Evolutionary conservation across 2,113 vertebrate genomes (phyloP), one percentile per base, ranked within the genome.

Genomic region (Canis aureus): DNA sequence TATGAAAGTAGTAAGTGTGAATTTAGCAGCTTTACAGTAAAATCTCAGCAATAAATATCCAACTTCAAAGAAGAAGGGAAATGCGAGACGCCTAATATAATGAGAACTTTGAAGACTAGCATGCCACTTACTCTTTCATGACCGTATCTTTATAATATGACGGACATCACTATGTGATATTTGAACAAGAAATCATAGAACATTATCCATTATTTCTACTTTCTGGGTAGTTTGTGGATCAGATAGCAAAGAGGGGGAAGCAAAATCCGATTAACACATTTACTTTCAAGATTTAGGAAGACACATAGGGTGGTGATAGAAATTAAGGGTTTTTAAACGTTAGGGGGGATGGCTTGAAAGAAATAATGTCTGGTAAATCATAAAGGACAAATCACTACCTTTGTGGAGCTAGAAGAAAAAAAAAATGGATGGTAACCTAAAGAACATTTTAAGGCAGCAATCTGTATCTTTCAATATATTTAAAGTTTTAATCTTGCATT

Each of bases 401-500:
- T 15, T 80, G 57, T 95, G 89, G 81, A 81, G 5, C 69, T 73
- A 17, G n/a, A 87, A 80, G 79, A 3, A 23, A 23, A 19, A 19
- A 49, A 38, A 19, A 25, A 64, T 5, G 3, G 49, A 67, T n/a
- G 11, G 82, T 32, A 74, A 69, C 71, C 71, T 96, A 81, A 79
- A 19, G 82, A 94, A 82, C 62, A 92, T 74, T 67, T 88, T 94
- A 97, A 94, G 95, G 95, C 83, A 95, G 92, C 49, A 91, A 93
- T 96, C 4, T 95, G 32, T 71, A 92, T 79, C 57, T 92, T 93
- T 95, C 64, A 53, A 62, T 92, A 81, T n/a, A 97, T 20, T 95
- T 69, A 81, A 95, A 89, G 25, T 97, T 96, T 96, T 82, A 81
- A 95, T 76, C 66, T 92, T 96, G 29, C n/a, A 35, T 86, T 95